These are phyloP conservation scores for Drosophila repletoides DNA, from an alignment of 1,140 invertebrate species.

Conservation along the genomic window DNA sequence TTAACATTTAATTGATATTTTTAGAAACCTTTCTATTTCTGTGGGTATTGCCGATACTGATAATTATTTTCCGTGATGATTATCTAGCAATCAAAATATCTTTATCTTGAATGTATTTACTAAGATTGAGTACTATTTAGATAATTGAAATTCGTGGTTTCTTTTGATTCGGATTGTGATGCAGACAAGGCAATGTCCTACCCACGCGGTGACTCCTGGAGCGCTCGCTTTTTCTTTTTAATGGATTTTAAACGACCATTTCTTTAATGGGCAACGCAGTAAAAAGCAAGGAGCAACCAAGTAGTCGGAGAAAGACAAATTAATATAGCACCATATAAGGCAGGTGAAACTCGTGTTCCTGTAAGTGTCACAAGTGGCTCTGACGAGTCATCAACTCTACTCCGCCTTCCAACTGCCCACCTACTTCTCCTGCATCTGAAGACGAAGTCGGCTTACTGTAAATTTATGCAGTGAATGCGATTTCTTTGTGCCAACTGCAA, in stretches of 20 bases:
- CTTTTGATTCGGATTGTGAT: not conserved
- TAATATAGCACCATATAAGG: slow-evolving; percentile 57
- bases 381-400: slow-evolving; percentile 47
- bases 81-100: too few relatives aligned
- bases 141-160: not conserved
- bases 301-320: slow-evolving; percentile 51
- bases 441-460: slow-evolving; percentile 68
- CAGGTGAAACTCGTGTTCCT: slow-evolving; percentile 58
- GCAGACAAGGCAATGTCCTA: slow-evolving; percentile 30
- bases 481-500: slow-evolving; percentile 67
- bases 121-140: not conserved
- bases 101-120: too few relatives aligned
- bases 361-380: slow-evolving; percentile 27
- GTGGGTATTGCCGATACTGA: too few relatives aligned
- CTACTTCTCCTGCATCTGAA: too few relatives aligned
- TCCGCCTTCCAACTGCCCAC: not conserved
- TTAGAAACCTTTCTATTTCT: too few relatives aligned
- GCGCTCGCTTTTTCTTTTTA: slow-evolving; percentile 49
- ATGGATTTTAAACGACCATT: slow-evolving; percentile 60
- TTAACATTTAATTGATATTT: too few relatives aligned
- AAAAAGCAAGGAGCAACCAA: slow-evolving; percentile 38
- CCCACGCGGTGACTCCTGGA: slow-evolving; percentile 56
- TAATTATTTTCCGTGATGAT: too few relatives aligned
- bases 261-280: slow-evolving; percentile 43
- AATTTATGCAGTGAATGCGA: slow-evolving; percentile 58